Base-by-base conservation (phyloP, 2,113 vertebrate species). In the Vulpes lagopus region DNA sequence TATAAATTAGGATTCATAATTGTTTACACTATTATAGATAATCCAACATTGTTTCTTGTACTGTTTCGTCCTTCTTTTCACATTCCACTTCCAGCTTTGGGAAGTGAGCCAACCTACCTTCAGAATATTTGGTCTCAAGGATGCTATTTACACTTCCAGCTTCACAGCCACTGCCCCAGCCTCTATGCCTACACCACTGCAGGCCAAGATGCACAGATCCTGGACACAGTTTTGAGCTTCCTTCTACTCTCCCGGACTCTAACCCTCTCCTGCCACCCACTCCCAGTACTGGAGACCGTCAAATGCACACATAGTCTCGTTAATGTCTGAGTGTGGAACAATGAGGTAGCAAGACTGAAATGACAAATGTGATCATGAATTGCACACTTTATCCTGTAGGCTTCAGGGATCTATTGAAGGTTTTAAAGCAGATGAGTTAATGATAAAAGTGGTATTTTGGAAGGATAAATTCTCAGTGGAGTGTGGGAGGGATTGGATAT, bases 81-180 rank as follows among this genome's bases (percentile, higher is more conserved):
- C 23, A 71, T 53, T 57, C 1, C 4, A 55, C 38, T 32, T n/a
- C 15, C 30, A 51, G 25, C 20, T 82, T 55, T 89, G 8, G 11
- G 16, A 35, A 87, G 60, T 1, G 49, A 8, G 65, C 15, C 11
- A 57, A 23, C 0, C 64, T 1, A 49, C 19, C 10, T 57, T 64
- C 5, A 60, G 15, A 60, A 30, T 43, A 20, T 20, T 35, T 25
- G 3, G 6, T 25, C 22, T 86, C 32, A 9, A 27, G 6, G 11
- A 74, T 71, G 35, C 22, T 55, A 16, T 81, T 51, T 8, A 35
- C 62, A 69, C 0, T 19, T 35, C 5, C 14, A 49, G 7, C 8
- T 12, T 2, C 5, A 1, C 15, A 10, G 2, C 27, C 23, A 0
- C 5, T 19, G 4, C 1, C 27, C n/a, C 5, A 30, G 11, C 3